A percentile compares a stretch with the other conserved stretches of the same genome.
phyloP scores from a whole-genome alignment of 2,797 vertebrate species.

The Toxotes lorentzi region DNA sequence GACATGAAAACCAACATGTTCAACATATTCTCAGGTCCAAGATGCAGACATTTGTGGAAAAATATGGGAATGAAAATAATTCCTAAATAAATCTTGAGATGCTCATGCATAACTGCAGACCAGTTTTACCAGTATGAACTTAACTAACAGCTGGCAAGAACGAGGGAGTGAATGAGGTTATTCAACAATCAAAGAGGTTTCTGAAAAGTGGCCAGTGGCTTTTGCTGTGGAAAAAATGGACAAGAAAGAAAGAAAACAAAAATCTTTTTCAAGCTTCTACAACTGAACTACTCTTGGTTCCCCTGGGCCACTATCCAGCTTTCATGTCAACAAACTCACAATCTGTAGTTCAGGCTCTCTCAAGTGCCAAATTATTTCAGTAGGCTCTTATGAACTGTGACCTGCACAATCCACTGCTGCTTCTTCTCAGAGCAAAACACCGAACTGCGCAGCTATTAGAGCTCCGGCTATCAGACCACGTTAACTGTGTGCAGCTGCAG shows the following conservation, averaged over 20 bases:
- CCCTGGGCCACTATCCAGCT: slow-evolving; percentile 25
- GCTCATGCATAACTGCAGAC: neutral
- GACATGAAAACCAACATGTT: no score
- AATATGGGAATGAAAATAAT: slow-evolving; percentile 2
- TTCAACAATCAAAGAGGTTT: slow-evolving; percentile 15
- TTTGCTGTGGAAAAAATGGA: slow-evolving; percentile 32
- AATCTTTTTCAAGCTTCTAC: slow-evolving; percentile 4
- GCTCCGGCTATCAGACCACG: neutral
- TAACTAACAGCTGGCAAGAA: slow-evolving; percentile 23
- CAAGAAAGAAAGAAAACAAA: slow-evolving; percentile 5
- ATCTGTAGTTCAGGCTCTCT: slow-evolving; percentile 8
- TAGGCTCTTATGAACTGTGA: slow-evolving; percentile 3
- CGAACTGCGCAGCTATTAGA: neutral
- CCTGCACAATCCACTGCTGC: neutral
- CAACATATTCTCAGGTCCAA: neutral
- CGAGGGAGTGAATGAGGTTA: slow-evolving; percentile 25
- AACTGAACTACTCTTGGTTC: neutral
- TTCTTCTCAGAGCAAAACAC: neutral
- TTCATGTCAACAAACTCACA: slow-evolving; percentile 35
- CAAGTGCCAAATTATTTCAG: neutral
- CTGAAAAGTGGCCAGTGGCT: slow-evolving; percentile 36
- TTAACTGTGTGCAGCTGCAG: neutral
- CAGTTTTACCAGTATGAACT: slow-evolving; percentile 14
- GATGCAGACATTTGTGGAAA: neutral
- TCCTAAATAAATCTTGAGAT: slow-evolving; percentile 21